Evolutionary conservation across 2,113 vertebrate genomes (phyloP).

Genomic region (Sinocyclocheilus anophthalmus): DNA sequence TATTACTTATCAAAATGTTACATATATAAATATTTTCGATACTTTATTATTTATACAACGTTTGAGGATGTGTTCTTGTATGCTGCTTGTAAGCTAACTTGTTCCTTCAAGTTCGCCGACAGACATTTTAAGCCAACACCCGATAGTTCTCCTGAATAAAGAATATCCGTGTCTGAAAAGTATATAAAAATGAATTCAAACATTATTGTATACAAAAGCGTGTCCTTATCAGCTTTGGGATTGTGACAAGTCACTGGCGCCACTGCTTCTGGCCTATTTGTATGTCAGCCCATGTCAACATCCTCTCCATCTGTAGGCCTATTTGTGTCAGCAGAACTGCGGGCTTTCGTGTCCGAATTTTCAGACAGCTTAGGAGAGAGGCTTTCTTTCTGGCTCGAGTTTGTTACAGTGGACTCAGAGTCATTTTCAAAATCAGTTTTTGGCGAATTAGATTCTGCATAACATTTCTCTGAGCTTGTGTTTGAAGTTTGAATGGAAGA

Average conservation of each 20-base stretch:
- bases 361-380: conserved; percentile 71
- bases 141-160: conserved; percentile 85
- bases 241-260: conserved; percentile 68
- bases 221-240: conserved; percentile 77
- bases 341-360: conserved; percentile 69
- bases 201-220: conserved; percentile 75
- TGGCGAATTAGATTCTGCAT: not conserved
- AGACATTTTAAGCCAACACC: conserved; percentile 55
- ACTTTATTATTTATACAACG: conserved; percentile 96
- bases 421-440: conserved; percentile 2
- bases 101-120: conserved; percentile 69
- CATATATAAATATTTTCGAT: conserved; percentile 99
- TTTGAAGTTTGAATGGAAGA: not conserved
- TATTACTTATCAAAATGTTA: conserved; percentile 98
- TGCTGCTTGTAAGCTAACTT: conserved; percentile 59
- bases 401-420: not conserved
- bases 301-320: conserved; percentile 79
- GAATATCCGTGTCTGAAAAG: conserved; percentile 72
- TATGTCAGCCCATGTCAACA: conserved; percentile 87
- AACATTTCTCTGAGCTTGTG: conserved; percentile 6
- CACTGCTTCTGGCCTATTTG: conserved; percentile 63
- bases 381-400: conserved; percentile 11
- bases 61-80: conserved; percentile 80
- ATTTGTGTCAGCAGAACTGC: conserved; percentile 70
- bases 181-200: conserved; percentile 71